Percentiles rank a stretch among this genome's conserved stretches.
Conservation (phyloP, 2,113 vertebrate genomes). For the Burhinus bistriatus region DNA sequence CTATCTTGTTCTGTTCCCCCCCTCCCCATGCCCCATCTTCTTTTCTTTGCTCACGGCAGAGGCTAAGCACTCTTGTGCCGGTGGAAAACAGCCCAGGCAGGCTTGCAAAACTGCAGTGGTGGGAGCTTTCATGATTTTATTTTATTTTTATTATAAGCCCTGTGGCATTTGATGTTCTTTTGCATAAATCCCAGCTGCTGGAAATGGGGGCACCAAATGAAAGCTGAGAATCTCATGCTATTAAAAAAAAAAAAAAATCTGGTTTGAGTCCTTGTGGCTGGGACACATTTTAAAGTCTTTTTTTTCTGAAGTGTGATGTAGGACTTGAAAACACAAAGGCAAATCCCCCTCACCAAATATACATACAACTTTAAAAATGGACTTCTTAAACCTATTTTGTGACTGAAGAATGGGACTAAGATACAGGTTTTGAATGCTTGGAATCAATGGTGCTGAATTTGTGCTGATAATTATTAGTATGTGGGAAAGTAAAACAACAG, state of each 20-base stretch:
- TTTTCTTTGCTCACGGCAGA: neutral
- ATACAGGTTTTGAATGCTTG: neutral
- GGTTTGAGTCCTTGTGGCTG: neutral
- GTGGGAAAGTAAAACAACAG: neutral
- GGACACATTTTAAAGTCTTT: neutral
- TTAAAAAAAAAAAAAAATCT: neutral
- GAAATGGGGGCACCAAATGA: constrained; percentile 17
- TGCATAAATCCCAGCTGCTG: constrained; percentile 49
- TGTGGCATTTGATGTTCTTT: constrained; percentile 46
- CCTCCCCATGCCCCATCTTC: neutral
- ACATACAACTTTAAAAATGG: neutral
- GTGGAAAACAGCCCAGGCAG: neutral
- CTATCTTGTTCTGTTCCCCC: neutral
- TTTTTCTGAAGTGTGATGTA: neutral
- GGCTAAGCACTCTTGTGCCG: neutral
- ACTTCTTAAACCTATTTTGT: neutral
- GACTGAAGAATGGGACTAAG: neutral
- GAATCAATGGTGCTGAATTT: neutral
- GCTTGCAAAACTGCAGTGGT: constrained; percentile 23
- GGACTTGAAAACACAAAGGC: neutral
- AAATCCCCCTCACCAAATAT: neutral
- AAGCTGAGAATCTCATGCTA: constrained; percentile 10
- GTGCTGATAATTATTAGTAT: neutral
- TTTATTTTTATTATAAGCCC: constrained; percentile 50
- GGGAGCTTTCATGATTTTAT: constrained; percentile 11